phyloP scores from a whole-genome alignment of 2,797 vertebrate species.

The Margarornis squamiger region DNA sequence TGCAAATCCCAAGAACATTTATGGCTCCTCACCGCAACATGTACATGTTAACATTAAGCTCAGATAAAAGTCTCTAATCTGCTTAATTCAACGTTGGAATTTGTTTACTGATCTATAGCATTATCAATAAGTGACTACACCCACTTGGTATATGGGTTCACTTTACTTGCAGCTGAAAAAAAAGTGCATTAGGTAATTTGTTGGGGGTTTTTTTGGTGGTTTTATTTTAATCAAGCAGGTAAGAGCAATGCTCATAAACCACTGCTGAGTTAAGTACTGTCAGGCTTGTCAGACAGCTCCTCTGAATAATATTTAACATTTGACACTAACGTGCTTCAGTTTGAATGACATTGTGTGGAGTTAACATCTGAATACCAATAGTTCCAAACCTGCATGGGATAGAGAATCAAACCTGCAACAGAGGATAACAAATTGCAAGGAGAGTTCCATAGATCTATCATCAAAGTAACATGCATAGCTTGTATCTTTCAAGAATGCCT shows the following conservation, averaged over 20 bases:
- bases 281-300: slow-evolving; percentile 17
- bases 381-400: background rate
- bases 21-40: background rate
- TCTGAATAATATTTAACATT: slow-evolving; percentile 12
- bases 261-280: slow-evolving; percentile 5
- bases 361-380: slow-evolving; percentile 3
- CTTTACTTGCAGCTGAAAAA: background rate
- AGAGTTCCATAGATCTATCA: background rate
- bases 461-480: background rate
- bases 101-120: background rate
- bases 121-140: background rate
- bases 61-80: background rate
- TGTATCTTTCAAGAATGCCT: background rate
- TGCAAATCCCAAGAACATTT: background rate
- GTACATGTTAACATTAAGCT: background rate
- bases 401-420: background rate
- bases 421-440: background rate
- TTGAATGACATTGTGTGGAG: background rate
- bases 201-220: too few species aligned
- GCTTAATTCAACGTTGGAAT: background rate
- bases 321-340: slow-evolving; percentile 11
- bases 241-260: background rate
- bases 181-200: too few species aligned
- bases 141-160: too few species aligned
- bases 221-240: background rate